Evolutionary conservation across 2,113 vertebrate species (phyloP), one percentile per base, ranked within the genome.

Genomic region (Hymenochirus boettgeri): DNA sequence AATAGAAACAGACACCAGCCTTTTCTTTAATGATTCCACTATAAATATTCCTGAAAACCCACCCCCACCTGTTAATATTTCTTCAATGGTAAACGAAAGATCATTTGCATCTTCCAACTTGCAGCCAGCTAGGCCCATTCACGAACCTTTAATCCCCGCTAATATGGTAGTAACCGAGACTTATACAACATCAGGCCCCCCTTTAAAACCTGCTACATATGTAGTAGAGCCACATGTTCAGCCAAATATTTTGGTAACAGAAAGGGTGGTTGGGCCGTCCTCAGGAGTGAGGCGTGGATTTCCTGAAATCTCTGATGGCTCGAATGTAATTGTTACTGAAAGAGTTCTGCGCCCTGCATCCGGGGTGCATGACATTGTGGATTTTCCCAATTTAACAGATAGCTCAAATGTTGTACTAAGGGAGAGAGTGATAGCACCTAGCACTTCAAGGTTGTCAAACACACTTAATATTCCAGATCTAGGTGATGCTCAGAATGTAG

Each of bases 261-360:
- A 90, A 77, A 82, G 87, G 50, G 83, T 90, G 3, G 75, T 90
- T 0, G 83, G 81, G 62, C 84, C 87, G 0, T 75, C 80, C 0
- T 75, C 84, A 4, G 79, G 83, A 57, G 45, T 86, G 5, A 84
- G 81, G 0, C 79, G 85, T 39, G 86, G 85, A 54, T 83, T 88
- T 47, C 80, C 86, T 0, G 85, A 89, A 12, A 69, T 90, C 31
- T 23, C 83, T 57, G 84, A 86, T 1, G 84, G 85, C 2, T 82
- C 88, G 19, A 90, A 90, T 0, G 77, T 90, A 0, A 83, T 88
- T 8, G 85, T 90, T 67, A 90, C 88, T 0, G 87, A 90, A 76
- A 83, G 88, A 72, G 78, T 89, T 2, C 86, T 90, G 0, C 80
- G 84, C 0, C 88, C 88, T 15, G 74, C 79, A 57, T 84, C 87